These are phyloP conservation scores for Tetanocera ferruginea DNA, from an alignment of 2,888 invertebrate genomes.

Conservation along the genomic window DNA sequence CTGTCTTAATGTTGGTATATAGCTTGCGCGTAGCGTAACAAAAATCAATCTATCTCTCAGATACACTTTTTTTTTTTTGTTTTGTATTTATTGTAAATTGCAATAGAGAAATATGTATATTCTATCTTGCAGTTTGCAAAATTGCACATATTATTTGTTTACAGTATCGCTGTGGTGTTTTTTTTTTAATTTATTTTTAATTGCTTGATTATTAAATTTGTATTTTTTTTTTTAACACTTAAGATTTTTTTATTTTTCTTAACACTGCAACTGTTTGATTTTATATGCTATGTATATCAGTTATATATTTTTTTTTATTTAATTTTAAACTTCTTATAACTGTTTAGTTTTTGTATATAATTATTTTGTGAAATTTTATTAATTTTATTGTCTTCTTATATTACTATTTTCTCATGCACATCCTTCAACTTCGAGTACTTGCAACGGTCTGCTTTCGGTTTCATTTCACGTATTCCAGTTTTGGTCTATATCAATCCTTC, in stretches of 20 bases:
- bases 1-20: not conserved
- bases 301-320: conserved; percentile 64
- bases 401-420: not conserved
- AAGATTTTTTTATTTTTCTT: not conserved
- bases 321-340: conserved; percentile 48
- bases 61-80: not conserved
- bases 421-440: conserved; percentile 3
- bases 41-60: conserved; percentile 13
- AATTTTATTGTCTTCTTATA: not conserved
- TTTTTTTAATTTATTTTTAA: conserved; percentile 4
- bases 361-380: not conserved
- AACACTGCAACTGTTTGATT: not conserved
- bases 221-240: not conserved
- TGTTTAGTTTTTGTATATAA: not conserved
- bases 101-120: not conserved
- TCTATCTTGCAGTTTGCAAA: not conserved
- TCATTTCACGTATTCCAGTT: not conserved
- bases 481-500: not conserved
- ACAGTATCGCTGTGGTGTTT: not conserved
- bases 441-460: not conserved
- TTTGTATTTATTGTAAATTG: too few species aligned
- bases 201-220: conserved; percentile 4
- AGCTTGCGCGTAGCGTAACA: not conserved
- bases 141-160: not conserved
- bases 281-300: too few species aligned